Percentiles rank a stretch among this genome's conserved stretches.
phyloP scores from a whole-genome alignment of 2,797 vertebrate genomes.

The Nyctalus aviator region DNA sequence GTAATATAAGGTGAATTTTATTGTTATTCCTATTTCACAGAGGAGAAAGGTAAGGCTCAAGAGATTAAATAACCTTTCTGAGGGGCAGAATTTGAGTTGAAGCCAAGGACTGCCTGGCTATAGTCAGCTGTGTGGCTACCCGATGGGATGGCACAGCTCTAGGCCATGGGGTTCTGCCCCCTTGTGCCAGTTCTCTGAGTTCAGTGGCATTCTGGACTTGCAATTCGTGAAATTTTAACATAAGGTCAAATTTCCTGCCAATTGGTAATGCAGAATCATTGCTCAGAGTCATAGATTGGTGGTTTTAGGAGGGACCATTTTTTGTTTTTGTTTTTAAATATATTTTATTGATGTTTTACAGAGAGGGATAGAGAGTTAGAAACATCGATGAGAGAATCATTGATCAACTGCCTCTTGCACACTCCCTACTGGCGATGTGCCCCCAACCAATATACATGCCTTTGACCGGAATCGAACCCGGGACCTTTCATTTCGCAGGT shows the following conservation, averaged over 20 bases:
- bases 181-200: neutral
- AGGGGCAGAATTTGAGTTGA: neutral
- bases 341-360: no score
- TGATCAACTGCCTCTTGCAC: no score
- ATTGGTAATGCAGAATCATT: neutral
- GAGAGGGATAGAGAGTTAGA: no score
- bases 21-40: neutral
- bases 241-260: neutral
- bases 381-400: no score
- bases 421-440: no score
- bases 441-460: no score
- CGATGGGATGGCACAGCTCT: neutral
- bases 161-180: neutral
- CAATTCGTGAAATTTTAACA: neutral
- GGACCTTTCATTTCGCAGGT: no score
- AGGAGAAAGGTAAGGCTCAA: neutral
- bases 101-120: neutral
- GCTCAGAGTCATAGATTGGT: neutral
- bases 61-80: neutral
- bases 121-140: neutral
- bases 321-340: no score
- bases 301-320: neutral
- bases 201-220: neutral
- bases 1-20: neutral
- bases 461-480: no score